phyloP scores from a whole-genome alignment of 1,140 invertebrate genomes.

The Lasioglossum albipes region DNA sequence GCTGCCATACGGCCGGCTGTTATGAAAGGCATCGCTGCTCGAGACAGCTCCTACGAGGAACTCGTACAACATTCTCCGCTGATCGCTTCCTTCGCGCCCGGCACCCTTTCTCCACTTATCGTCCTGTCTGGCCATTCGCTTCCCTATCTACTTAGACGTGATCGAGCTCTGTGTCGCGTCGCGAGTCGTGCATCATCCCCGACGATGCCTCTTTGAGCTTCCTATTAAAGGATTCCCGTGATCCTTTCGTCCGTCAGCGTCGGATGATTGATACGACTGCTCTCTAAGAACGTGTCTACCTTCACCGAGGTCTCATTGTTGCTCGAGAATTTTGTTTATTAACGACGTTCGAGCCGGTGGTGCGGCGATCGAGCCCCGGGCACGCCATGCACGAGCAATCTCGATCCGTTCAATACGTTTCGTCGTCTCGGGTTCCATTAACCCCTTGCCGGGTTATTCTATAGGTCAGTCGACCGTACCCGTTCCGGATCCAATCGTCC shows the following conservation, averaged over 20 bases:
- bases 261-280: not conserved
- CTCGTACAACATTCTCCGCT: not conserved
- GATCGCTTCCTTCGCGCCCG: not conserved
- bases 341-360: not conserved
- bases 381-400: not conserved
- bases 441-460: conserved; percentile 17
- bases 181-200: not conserved
- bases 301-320: not conserved
- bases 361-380: too few relatives aligned
- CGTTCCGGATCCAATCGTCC: conserved; percentile 43
- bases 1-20: conserved; percentile 4
- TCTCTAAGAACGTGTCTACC: not conserved
- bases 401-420: too few relatives aligned
- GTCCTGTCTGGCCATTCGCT: conserved; percentile 5
- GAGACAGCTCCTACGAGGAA: conserved; percentile 10
- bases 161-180: not conserved
- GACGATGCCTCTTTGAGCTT: not conserved
- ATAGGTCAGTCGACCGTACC: conserved; percentile 30
- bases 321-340: not conserved
- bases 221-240: not conserved
- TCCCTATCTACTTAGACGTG: conserved; percentile 32
- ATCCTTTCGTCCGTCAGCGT: not conserved
- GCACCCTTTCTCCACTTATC: conserved; percentile 3
- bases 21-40: conserved; percentile 26
- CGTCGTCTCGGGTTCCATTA: conserved; percentile 3